Base-by-base conservation (phyloP, 2,888 invertebrate species). In the Lasius fuliginosus region DNA sequence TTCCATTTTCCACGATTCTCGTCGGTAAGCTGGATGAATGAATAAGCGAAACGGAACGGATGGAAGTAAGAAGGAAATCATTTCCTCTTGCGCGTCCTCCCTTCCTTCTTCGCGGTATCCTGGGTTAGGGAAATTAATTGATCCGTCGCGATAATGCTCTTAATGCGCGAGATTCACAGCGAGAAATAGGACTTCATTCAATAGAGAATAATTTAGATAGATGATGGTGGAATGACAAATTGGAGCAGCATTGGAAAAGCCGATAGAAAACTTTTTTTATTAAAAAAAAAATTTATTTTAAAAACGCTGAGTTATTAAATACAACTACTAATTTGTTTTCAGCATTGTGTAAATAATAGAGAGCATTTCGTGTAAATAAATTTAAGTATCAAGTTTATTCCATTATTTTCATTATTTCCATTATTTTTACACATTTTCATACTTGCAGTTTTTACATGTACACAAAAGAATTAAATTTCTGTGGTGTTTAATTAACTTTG, bases 21-120 rank as follows among this genome's bases (percentile, higher is more conserved):
- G 86, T 86, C 85, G 90, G 88, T 88, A 88, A 88, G 87, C 87
- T 86, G 87, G 87, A 89, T 92, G 92, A 91, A 92, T 92, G 92
- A 90, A 91, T 91, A 92, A 88, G 91, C 83, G 85, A 86, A 86
- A 56, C 87, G 87, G 86, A 88, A 42, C 87, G 87, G 86, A 88
- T 87, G 84, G 71, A 64, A 85, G 69, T 87, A 87, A 90, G 89
- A 90, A 87, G 89, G 89, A 90, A 91, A 88, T 87, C 87, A 85
- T 87, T 87, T 83, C 18, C 69, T 27, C 49, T 27, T 49, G 64
- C 40, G 30, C n/a, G 46, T 36, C 42, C 42, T 18, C 23, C 82
- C 73, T 85, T 85, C 69, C 36, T 56, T 58, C 58, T 40, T 40
- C 30, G 71, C 71, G 53, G 6, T 67, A 23, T 46, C 6, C 65